Percentiles rank a stretch among this genome's conserved stretches.
phyloP scores from a whole-genome alignment of 1,140 invertebrate species.

The Diuraphis noxia region DNA sequence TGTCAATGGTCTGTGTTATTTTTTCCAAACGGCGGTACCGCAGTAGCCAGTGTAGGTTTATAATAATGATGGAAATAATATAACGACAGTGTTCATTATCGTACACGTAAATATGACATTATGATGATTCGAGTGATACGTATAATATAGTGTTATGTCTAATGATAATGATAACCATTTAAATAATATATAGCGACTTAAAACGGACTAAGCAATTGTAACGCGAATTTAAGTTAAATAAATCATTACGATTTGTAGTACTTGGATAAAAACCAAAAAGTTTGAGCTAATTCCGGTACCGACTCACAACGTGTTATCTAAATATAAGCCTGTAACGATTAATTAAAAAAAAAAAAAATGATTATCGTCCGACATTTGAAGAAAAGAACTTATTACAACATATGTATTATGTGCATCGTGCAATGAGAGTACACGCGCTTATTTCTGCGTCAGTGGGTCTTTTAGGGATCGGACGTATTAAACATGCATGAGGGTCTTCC shows the following conservation, averaged over 20 bases:
- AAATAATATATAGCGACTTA: background rate
- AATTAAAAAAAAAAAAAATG: background rate
- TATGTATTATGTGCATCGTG: background rate
- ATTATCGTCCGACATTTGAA: background rate
- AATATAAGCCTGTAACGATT: background rate
- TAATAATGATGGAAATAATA: background rate
- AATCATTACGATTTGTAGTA: background rate
- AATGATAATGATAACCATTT: no score
- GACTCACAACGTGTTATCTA: background rate
- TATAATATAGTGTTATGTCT: no score
- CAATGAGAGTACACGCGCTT: background rate
- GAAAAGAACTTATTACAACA: background rate
- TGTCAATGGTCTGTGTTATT: slow-evolving; percentile 6
- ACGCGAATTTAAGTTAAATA: background rate
- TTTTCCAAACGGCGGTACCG: background rate
- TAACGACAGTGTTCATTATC: background rate
- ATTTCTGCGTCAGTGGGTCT: slow-evolving; percentile 17
- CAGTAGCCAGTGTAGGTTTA: background rate
- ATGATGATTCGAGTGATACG: no score
- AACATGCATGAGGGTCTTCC: slow-evolving; percentile 6
- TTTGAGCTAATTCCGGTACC: background rate
- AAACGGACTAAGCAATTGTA: background rate
- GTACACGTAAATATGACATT: no score
- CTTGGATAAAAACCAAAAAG: background rate
- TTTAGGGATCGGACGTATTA: slow-evolving; percentile 12